Evolutionary conservation across 2,113 vertebrate genomes (phyloP).

Genomic region (Theropithecus gelada): DNA sequence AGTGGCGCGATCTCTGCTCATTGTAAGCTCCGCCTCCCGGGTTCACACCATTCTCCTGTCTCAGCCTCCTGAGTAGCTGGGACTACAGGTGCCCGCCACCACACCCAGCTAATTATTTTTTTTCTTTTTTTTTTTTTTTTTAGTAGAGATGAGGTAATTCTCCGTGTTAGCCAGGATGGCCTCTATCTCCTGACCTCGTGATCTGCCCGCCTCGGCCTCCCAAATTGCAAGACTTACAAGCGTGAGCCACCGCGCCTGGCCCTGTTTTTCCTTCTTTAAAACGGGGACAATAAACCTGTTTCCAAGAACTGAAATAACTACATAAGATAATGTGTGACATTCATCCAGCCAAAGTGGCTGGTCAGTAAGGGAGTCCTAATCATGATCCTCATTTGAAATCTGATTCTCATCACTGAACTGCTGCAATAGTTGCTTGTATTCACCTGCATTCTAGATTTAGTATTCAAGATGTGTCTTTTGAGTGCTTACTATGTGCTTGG

Average conservation of each 20-base stretch:
- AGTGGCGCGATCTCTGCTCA: too few relatives aligned
- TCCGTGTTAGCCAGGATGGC: too few relatives aligned
- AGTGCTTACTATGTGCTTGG: rapidly evolving
- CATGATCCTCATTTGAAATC: not conserved
- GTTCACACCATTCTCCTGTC: too few relatives aligned
- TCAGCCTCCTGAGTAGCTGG: too few relatives aligned
- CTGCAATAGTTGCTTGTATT: not conserved
- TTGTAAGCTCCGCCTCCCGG: too few relatives aligned
- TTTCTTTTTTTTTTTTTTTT: too few relatives aligned
- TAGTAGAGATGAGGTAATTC: too few relatives aligned
- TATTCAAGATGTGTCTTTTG: not conserved
- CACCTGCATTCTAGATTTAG: not conserved
- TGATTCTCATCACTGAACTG: not conserved
- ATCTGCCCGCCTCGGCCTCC: too few relatives aligned
- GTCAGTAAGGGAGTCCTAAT: not conserved
- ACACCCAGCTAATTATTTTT: too few relatives aligned
- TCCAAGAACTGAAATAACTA: not conserved
- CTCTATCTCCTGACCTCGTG: too few relatives aligned
- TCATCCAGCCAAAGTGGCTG: not conserved
- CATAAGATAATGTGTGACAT: not conserved
- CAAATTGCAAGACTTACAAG: too few relatives aligned
- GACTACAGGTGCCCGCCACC: too few relatives aligned
- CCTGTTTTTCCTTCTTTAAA: not conserved
- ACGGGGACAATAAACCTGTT: not conserved
- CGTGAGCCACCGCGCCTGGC: rapidly evolving